Evolutionary conservation across 2,113 vertebrate genomes (phyloP), one percentile per base, ranked within the genome.

Genomic region (Pandion haliaetus): DNA sequence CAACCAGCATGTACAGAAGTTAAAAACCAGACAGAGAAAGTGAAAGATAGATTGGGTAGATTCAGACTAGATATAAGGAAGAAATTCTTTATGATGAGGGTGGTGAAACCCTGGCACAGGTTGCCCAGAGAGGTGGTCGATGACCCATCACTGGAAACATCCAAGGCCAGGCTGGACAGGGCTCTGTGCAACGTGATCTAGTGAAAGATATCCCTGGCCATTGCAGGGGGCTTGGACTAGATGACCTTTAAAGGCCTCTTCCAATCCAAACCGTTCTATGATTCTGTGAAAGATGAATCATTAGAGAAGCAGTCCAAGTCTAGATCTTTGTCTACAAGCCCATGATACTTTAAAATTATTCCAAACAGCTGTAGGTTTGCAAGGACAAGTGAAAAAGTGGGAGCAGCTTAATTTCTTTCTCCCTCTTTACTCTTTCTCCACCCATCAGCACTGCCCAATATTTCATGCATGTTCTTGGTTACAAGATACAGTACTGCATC

Each of bases 21-120:
- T 66, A 42, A 62, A 47, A 91, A 62, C 29, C 20, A 57, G 21
- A 42, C 20, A 83, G 10, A 79, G 19, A 79, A 67, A 57, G 9
- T 25, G 25, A 54, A 88, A 77, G 38, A 69, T 6, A 34, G 5
- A 38, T 29, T 77, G 25, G 5, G 34, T 31, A 59, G 49, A 32
- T 34, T 74, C 20, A 31, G 24, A 23, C 3, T 19, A 45, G 19
- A 38, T 12, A n/a, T 12, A 61, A 49, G 15, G 14, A 72, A 42
- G 25, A 26, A 1, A 12, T 25, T 10, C 40, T 36, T 72, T 29
- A 18, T 2, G 0, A 5, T 6, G 8, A 44, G 9, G 8, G 5
- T 42, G 31, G 10, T 25, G 40, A 84, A 14, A 28, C 38, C 13
- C 26, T 20, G 47, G 14, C 0, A 1, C 25, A 34, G 13, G 12